Evolutionary conservation across 2,888 invertebrate genomes (phyloP), one percentile per base, ranked within the genome.

Genomic region (Cantharis rustica): DNA sequence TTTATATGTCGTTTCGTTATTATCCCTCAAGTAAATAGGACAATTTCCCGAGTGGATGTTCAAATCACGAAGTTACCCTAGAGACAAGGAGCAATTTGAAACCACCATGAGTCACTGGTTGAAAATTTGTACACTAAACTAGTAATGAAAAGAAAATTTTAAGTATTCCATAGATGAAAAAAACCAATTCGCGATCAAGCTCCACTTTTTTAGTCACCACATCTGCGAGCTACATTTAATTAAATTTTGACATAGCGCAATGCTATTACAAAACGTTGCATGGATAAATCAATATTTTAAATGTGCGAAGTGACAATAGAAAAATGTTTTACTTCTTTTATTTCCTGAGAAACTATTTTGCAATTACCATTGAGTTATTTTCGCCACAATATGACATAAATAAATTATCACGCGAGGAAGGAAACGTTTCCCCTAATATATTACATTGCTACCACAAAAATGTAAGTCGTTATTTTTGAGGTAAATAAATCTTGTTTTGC

Each of bases 11-110:
- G 69, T 79, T 75, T 77, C 73, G 78, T 71, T 72, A 73, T 77
- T 77, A 69, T 69, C 69, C 72, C 68, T 69, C 74, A 75, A 77
- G 79, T 79, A 81, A 80, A 79, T 81, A 81, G 76, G 75, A 72
- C 81, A 81, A 79, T 80, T 81, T 81, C 80, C 79, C 75, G 80
- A 73, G 77, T 71, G 80, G 80, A 78, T 76, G 79, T 77, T 80
- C 79, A 79, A 80, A 80, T 80, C 79, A 77, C 77, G 72, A 76
- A 73, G 73, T 77, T 79, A 79, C 76, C 81, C 79, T 71, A 62
- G 80, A 71, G 79, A 69, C 75, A 69, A 68, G 72, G 79, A 72
- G 79, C 79, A 81, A 81, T 81, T 76, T 79, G 68, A 73, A 73
- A 73, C 74, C 64, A 66, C 20, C 64, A n/a, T 47, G 47, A 47